Percentiles rank a stretch among this genome's conserved stretches.
phyloP scores from a whole-genome alignment of 2,797 vertebrate species.

The Discoglossus pictus region DNA sequence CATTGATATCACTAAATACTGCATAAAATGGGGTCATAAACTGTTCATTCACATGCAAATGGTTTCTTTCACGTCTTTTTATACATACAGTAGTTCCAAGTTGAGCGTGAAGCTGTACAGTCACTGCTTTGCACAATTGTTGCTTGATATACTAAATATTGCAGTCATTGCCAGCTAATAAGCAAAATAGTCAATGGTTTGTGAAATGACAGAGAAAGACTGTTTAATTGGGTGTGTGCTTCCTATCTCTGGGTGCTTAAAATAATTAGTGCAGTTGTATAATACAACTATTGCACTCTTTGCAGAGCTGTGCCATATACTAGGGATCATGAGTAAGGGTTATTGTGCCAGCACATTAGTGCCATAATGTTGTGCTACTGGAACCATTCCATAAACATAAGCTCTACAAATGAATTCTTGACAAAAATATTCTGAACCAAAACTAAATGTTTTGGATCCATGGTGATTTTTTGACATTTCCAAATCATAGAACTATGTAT shows the following conservation, averaged over 20 bases:
- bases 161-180: constrained; percentile 51
- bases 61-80: constrained; percentile 61
- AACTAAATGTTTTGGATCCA: constrained; percentile 44
- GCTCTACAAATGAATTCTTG: not conserved
- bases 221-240: constrained; percentile 28
- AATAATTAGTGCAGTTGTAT: constrained; percentile 12
- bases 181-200: constrained; percentile 54
- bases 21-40: constrained; percentile 76
- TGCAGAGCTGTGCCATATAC: constrained; percentile 27
- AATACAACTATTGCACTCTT: constrained; percentile 27
- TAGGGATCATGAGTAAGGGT: constrained; percentile 3
- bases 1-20: constrained; percentile 83
- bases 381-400: constrained; percentile 14
- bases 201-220: constrained; percentile 57
- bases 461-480: not conserved
- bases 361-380: constrained; percentile 37
- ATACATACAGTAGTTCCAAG: constrained; percentile 70
- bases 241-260: constrained; percentile 14
- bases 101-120: constrained; percentile 57
- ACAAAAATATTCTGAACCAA: constrained; percentile 30
- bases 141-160: constrained; percentile 36
- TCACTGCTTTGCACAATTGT: constrained; percentile 51
- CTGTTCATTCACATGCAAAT: constrained; percentile 87
- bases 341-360: constrained; percentile 32
- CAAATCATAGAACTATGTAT: no score